Base-by-base conservation (phyloP, 2,888 invertebrate species). In the Phymatocera aterrima region DNA sequence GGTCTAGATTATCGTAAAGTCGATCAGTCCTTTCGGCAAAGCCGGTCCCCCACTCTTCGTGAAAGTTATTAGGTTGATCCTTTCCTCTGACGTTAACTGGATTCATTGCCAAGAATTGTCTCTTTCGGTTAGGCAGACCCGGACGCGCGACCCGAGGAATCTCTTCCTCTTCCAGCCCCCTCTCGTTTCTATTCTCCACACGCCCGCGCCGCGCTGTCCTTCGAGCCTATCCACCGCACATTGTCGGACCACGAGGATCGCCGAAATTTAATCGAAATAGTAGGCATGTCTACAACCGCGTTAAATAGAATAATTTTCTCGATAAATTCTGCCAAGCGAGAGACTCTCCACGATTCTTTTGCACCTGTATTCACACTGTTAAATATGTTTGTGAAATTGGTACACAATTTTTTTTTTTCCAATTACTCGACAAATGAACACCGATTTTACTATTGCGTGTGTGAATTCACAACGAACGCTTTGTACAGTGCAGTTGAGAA, bases 1-100 rank as follows among this genome's bases (percentile, higher is more conserved):
- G 43, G 68, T 43, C 43, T 68, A 28, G 28, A 68, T 68, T 68
- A 68, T 68, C 68, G 68, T 68, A 40, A 46, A 68, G 34, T 68
- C 68, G 40, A 68, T 68, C 43, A 46, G 40, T 40, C 46, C 68
- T 68, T 68, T 68, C 68, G 68, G 46, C 68, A 24, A 24, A 43
- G 43, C 68, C 21, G 46, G 21, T 21, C 68, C 68, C 64, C n/a
- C n/a, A n/a, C n/a, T n/a, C 37, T 68, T 46, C 68, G 68, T 21
- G 15, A 68, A 68, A 68, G 68, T 68, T 68, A 68, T 68, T 68
- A 68, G 68, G 68, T 68, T 68, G 68, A 68, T 68, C 68, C 68
- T 68, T 68, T 68, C 46, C 68, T 68, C 68, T 46, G 68, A 68
- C 68, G 68, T 68, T 68, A 68, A 68, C 68, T 68, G 43, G 68